Base-by-base conservation (phyloP, 1,140 invertebrate species). In the Euwallacea fornicatus region DNA sequence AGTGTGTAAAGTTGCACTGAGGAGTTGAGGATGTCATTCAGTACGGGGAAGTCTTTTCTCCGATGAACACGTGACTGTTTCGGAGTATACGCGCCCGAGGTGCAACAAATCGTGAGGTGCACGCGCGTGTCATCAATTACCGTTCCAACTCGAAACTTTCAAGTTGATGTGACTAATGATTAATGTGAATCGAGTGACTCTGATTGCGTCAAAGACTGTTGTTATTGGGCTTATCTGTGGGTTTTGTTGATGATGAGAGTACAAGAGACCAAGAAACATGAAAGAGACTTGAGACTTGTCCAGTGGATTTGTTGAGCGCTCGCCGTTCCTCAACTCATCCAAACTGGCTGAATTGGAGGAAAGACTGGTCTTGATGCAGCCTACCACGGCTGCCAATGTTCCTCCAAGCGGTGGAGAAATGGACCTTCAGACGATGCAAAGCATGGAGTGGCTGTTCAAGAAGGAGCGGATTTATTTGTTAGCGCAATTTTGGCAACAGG, bases 401-500 rank as follows among this genome's bases (percentile, higher is more conserved):
- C 80, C 80, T 74, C 88, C 87, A 82, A 86, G 77, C 47, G 76
- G 76, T 64, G 88, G 88, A 83, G 90, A 88, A 85, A 91, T 91
- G 89, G 90, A 91, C 86, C 87, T 91, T 80, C 89, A 91, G 85
- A 88, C 91, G 84, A 91, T 93, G 88, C 92, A 93, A 86, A 93
- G 92, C 82, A 93, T 94, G 92, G 93, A 95, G 87, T 94, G 93
- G 93, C 88, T 95, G 83, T 93, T 94, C 87, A 95, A 94, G 87
- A 95, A 94, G 85, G 93, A 95, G 86, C 87, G 91, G 84, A 93
- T 94, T 84, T 94, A 93, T 86, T 86, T 94, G 80, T 88, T 95
- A 82, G 93, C 91, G 80, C 93, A 95, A 83, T 95, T 95, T 86
- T 95, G 93, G 93, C 93, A 95, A 92, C 93, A 95, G 91, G 92